Base-by-base conservation (phyloP, 1,140 invertebrate genomes). In the Platorchestia sp. region DNA sequence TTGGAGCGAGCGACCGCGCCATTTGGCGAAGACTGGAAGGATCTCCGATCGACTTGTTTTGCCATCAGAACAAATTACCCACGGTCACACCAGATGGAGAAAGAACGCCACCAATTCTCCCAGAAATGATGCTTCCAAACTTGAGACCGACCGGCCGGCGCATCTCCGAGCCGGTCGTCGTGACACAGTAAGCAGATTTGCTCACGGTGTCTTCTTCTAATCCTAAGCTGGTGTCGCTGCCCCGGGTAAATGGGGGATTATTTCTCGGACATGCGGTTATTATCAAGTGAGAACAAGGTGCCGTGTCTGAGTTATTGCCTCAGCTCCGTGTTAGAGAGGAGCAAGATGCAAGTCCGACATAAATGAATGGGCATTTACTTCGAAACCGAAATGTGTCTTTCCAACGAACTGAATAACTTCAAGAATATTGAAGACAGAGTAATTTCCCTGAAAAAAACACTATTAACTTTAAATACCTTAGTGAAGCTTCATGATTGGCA, bases 11-110 rank as follows among this genome's bases (percentile, higher is more conserved):
- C 44, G n/a, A 44, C 91, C 7, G 43, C 45, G 45, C 91, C 91
- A 93, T 93, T 93, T 93, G 45, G 43, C 44, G 91, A 40, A 93
- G 91, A 93, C 91, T 10, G 91, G 91, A 93, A 93, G 91, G 91
- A 93, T 93, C 91, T 93, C 91, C 91, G 91, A 93, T 93, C 91
- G 91, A 93, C 91, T 93, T 93, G 91, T 93, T 93, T 93, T 45
- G 91, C 91, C 91, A 93, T 93, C 91, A 93, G 43, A 93, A 93
- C 91, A 93, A 93, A 93, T 93, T 42, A 93, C 91, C 91, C 45
- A 19, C 91, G 45, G 91, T 45, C 91, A 45, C 91, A 45, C 7
- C 43, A 93, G 91, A 93, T 93, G 91, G 44, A 93, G 91, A 93
- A 90, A 40, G 91, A 93, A 93, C 43, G 44, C 91, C 14, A 7